phyloP scores from a whole-genome alignment of 2,888 invertebrate genomes.

The Thalpophila matura region DNA sequence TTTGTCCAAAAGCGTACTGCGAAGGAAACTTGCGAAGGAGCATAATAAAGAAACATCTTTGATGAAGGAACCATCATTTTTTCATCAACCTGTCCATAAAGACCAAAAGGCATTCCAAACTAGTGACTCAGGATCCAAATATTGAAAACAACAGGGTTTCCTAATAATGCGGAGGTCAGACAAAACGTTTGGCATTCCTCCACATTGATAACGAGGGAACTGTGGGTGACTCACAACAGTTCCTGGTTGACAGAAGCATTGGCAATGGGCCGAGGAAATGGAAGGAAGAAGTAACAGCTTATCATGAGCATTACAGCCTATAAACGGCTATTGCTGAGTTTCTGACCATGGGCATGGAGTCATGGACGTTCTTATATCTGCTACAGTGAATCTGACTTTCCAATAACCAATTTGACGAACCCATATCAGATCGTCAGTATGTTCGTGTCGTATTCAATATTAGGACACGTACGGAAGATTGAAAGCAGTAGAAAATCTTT shows the following conservation, averaged over 20 bases:
- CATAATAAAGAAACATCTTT: too few species aligned
- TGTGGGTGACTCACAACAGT: neutral
- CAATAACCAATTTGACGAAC: too few species aligned
- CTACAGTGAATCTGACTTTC: neutral
- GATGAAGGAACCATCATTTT: neutral
- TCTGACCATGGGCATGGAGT: neutral
- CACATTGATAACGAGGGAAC: slow-evolving; percentile 7
- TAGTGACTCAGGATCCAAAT: neutral
- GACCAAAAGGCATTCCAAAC: neutral
- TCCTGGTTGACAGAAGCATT: slow-evolving; percentile 13
- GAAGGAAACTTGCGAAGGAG: too few species aligned
- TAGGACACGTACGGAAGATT: too few species aligned
- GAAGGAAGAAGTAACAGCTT: neutral
- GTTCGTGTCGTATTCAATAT: too few species aligned
- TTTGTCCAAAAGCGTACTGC: too few species aligned
- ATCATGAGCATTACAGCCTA: neutral
- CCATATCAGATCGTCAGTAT: too few species aligned
- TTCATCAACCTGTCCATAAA: neutral
- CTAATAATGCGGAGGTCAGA: slow-evolving; percentile 1
- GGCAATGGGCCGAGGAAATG: slow-evolving; percentile 25
- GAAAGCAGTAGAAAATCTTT: too few species aligned
- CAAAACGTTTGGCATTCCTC: slow-evolving; percentile 28
- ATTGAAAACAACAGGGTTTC: neutral
- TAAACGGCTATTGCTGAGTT: neutral
- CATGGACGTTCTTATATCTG: too few species aligned